These are phyloP conservation scores for Xenopus borealis DNA, from an alignment of 2,113 vertebrate genomes.

Conservation along the genomic window DNA sequence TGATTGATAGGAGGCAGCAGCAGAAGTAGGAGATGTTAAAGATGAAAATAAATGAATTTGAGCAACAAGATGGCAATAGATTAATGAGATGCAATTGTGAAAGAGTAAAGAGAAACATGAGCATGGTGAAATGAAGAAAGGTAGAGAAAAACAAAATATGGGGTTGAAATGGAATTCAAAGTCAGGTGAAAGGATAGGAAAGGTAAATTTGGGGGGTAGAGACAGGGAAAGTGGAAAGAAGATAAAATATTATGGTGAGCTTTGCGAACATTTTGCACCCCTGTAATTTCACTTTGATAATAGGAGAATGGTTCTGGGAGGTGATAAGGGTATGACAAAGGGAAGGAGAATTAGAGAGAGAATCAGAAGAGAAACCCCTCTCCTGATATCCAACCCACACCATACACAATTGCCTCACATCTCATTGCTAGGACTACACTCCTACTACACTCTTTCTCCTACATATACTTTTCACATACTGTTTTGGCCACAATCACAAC, in stretches of 20 bases:
- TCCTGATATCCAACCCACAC: conserved; percentile 16
- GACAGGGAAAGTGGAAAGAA: conserved; percentile 51
- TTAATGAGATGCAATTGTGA: too few species aligned
- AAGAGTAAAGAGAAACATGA: too few species aligned
- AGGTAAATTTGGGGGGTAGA: neutral
- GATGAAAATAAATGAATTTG: too few species aligned
- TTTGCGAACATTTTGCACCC: conserved; percentile 17
- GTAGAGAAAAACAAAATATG: neutral
- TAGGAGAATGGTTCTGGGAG: conserved; percentile 16
- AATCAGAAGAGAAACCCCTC: conserved; percentile 31
- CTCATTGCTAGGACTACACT: neutral
- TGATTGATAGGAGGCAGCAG: too few species aligned
- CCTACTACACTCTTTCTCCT: too few species aligned
- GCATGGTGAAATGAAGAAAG: neutral
- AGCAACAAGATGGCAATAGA: too few species aligned
- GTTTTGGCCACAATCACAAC: too few species aligned
- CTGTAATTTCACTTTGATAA: conserved; percentile 24
- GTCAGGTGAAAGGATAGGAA: neutral
- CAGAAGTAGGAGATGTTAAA: too few species aligned
- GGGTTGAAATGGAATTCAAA: neutral
- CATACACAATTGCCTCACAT: neutral
- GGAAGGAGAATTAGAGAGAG: conserved; percentile 24
- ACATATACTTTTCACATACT: neutral
- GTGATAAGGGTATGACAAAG: conserved; percentile 26
- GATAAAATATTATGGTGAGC: conserved; percentile 62